Evolutionary conservation across 1,140 invertebrate genomes (phyloP), one percentile per base, ranked within the genome.

Genomic region (Gryllus bimaculatus): DNA sequence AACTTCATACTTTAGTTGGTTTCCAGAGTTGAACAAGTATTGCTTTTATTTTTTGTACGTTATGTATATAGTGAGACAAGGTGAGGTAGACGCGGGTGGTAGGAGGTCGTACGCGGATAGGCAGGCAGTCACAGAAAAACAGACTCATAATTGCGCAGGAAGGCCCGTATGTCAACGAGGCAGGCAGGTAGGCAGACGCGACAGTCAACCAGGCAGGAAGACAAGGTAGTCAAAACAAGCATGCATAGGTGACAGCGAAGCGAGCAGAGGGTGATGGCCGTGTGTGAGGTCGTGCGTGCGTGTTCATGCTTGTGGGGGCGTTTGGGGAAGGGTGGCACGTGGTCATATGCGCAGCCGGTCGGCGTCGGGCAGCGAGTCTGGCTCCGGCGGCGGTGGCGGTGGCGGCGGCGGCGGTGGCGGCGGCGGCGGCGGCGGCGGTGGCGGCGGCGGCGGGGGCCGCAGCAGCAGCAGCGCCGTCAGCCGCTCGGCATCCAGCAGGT

Each of bases 401-500:
- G 54, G 10, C 10, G 54, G 54, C 54, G 54, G 54, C 10, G 54
- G 54, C 54, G 54, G 54, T 7, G 54, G 54, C 54, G 54, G 54
- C 54, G 54, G 10, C 54, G 10, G 10, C 2, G 18, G 54, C 54
- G 18, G 54, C 74, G 47, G 13, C 2, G 12, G 10, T 7, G 54
- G 54, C 74, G 20, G 20, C 10, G n/a, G 8, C 4, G n/a, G 20
- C 20, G 12, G 10, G 47, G 47, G 8, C 10, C 10, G 20, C 20
- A 10, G 74, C 20, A 39, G 26, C 10, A 75, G 8, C 74, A 75
- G 20, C 20, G 12, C 74, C 10, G 47, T 75, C 10, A 21, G 20
- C 20, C 47, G 74, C 20, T 26, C 54, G 54, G 54, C 66, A 75
- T 80, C 78, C 66, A 82, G 79, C 73, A 82, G 84, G 79, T 84